phyloP scores from a whole-genome alignment of 2,797 vertebrate species.

The Falco columbarius region DNA sequence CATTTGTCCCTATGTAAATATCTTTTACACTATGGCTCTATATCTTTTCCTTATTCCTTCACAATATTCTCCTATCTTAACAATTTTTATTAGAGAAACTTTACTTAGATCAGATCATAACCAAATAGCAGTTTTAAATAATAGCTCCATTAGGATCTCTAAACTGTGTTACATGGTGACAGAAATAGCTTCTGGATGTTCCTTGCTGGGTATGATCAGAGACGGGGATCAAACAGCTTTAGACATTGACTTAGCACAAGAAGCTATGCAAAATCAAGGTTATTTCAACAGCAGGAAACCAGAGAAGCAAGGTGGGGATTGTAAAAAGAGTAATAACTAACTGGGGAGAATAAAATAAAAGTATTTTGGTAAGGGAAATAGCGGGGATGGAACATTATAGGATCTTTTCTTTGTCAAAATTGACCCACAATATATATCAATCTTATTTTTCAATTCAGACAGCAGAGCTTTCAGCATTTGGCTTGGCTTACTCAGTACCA shows the following conservation, averaged over 20 bases:
- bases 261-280: background rate
- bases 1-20: background rate
- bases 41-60: background rate
- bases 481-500: background rate
- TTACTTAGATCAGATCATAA: background rate
- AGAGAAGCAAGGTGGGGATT: background rate
- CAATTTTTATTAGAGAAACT: background rate
- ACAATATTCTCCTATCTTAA: background rate
- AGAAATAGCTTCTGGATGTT: background rate
- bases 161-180: background rate
- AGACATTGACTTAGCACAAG: background rate
- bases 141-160: background rate
- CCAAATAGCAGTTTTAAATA: background rate
- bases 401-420: background rate
- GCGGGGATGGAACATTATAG: background rate
- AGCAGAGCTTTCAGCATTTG: constrained; percentile 32
- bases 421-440: background rate
- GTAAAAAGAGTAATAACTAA: background rate
- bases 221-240: background rate
- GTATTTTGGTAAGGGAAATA: background rate
- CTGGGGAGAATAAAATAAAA: background rate
- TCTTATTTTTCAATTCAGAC: background rate
- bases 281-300: background rate
- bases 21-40: background rate
- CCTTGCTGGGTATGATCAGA: background rate